A percentile compares a stretch with the other conserved stretches of the same genome.
These are phyloP conservation scores for Phoebastria nigripes DNA, from an alignment of 2,797 vertebrate genomes.

Conservation along the genomic window DNA sequence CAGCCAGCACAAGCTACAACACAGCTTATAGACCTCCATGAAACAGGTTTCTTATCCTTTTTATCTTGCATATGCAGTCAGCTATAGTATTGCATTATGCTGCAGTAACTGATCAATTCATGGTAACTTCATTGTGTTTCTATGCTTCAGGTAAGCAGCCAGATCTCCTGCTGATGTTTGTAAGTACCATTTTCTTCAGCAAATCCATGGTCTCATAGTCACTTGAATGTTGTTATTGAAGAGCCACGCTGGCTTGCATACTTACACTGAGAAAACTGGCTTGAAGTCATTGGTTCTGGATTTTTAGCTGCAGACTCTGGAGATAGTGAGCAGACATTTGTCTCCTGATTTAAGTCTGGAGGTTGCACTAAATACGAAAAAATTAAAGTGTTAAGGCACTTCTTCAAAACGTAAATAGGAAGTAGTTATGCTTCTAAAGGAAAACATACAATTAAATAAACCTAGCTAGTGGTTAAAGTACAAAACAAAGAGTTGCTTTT, in stretches of 20 bases:
- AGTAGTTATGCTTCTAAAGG: background rate
- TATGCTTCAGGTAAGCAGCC: background rate
- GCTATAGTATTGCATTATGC: background rate
- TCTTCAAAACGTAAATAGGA: background rate
- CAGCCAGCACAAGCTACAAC: background rate
- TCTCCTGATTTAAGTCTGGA: background rate
- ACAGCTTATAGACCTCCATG: background rate
- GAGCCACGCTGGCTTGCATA: background rate
- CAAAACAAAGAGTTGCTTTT: background rate
- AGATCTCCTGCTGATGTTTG: background rate
- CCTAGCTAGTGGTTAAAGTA: background rate
- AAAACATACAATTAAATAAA: background rate
- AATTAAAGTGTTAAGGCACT: background rate
- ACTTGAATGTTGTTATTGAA: background rate
- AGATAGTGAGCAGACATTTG: background rate
- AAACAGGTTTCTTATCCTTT: background rate
- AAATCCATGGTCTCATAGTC: background rate
- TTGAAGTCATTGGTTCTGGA: background rate
- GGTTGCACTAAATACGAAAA: background rate
- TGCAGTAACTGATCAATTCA: background rate
- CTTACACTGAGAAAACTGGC: conserved; percentile 64
- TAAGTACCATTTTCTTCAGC: background rate
- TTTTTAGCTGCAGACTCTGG: background rate
- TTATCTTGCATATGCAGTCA: background rate
- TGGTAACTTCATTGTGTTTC: background rate